Conservation (phyloP, 2,888 invertebrate genomes). For the Villa cingulata region DNA sequence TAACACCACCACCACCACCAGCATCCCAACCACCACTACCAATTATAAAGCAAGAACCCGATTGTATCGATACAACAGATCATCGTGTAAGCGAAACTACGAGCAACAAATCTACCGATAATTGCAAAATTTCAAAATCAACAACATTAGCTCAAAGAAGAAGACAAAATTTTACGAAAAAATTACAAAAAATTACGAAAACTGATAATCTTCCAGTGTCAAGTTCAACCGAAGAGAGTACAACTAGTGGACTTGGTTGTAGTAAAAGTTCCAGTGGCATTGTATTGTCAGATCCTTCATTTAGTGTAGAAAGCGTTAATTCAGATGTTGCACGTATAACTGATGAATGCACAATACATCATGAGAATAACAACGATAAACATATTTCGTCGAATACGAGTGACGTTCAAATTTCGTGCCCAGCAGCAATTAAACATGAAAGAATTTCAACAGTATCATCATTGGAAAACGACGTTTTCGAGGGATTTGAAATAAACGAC, state of each 20-base stretch:
- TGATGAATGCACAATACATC: background rate
- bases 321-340: constrained; percentile 3
- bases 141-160: constrained; percentile 44
- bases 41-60: too few species aligned
- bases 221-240: constrained; percentile 20
- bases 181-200: too few species aligned
- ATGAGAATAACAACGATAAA: constrained; percentile 7
- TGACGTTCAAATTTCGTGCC: too few species aligned
- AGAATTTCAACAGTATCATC: too few species aligned
- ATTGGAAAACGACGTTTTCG: too few species aligned
- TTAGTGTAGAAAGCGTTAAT: constrained; percentile 11
- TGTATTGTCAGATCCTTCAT: constrained; percentile 14
- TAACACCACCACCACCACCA: constrained; percentile 22
- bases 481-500: too few species aligned
- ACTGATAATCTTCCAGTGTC: constrained; percentile 16
- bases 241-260: constrained; percentile 23
- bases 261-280: constrained; percentile 24
- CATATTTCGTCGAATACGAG: background rate
- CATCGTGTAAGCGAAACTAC: background rate
- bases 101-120: constrained; percentile 6
- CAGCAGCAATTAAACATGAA: too few species aligned
- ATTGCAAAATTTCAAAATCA: background rate
- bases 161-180: constrained; percentile 32
- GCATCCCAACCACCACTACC: background rate
- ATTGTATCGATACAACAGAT: too few species aligned